Conservation (phyloP, 1,140 invertebrate species). For the Polypedilum vanderplanki region DNA sequence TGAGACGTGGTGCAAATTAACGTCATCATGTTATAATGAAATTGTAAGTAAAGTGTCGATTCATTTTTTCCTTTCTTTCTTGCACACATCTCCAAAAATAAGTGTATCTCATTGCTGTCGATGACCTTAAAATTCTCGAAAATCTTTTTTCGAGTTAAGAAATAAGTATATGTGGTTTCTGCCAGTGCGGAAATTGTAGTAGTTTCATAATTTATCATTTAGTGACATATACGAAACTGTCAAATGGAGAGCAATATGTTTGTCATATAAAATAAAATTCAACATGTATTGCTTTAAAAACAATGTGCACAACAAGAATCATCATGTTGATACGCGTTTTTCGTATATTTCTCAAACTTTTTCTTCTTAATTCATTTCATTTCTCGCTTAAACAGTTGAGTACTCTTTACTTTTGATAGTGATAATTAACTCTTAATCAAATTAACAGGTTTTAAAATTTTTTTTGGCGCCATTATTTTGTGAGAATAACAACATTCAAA, state of each 20-base stretch:
- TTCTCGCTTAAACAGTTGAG: too few species aligned
- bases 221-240: not conserved
- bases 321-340: constrained; percentile 11
- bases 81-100: not conserved
- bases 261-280: constrained; percentile 15
- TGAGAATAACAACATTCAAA: too few species aligned
- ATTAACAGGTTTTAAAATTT: too few species aligned
- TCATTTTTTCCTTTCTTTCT: not conserved
- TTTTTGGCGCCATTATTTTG: too few species aligned
- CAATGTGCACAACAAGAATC: constrained; percentile 3
- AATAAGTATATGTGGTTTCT: not conserved
- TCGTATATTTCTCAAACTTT: too few species aligned
- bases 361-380: too few species aligned
- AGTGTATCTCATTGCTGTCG: not conserved
- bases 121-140: not conserved
- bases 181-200: not conserved
- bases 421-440: too few species aligned
- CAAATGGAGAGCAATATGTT: not conserved
- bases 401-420: too few species aligned
- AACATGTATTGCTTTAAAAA: not conserved
- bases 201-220: constrained; percentile 20
- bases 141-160: not conserved
- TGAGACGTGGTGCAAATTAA: constrained; percentile 10
- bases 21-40: not conserved
- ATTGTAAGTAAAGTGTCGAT: constrained; percentile 10